These are phyloP conservation scores for Amblyopsis rosae DNA, from an alignment of 2,113 vertebrate genomes.

Conservation along the genomic window DNA sequence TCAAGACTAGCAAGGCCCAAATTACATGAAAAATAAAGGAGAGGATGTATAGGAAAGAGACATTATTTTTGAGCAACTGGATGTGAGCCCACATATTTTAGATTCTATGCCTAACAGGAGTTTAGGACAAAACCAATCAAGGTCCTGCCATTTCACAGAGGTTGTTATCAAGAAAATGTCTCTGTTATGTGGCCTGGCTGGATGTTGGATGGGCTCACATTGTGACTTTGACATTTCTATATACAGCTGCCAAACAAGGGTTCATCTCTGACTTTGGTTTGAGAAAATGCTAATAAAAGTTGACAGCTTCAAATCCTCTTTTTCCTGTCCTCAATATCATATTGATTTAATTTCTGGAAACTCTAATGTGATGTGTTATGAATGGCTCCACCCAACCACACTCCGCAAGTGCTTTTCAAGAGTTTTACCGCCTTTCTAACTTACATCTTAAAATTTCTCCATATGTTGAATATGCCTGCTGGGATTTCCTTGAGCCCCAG, in stretches of 20 bases:
- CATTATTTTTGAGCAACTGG: conserved; percentile 53
- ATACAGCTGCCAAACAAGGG: conserved; percentile 26
- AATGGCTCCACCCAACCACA: conserved; percentile 4
- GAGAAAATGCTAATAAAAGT: conserved; percentile 33
- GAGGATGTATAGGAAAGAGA: conserved; percentile 30
- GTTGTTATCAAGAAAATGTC: conserved; percentile 32
- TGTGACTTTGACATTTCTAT: conserved; percentile 36
- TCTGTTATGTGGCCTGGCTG: not conserved
- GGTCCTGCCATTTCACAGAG: conserved; percentile 52
- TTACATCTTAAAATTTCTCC: conserved; percentile 33
- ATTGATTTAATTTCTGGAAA: conserved; percentile 8
- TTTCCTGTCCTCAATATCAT: not conserved
- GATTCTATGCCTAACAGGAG: conserved; percentile 50
- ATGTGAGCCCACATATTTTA: conserved; percentile 52
- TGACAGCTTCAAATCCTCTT: conserved; percentile 50
- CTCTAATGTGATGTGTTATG: conserved; percentile 20
- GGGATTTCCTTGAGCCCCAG: conserved; percentile 44
- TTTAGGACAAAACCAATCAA: conserved; percentile 51
- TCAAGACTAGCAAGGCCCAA: conserved; percentile 34
- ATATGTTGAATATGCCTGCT: conserved; percentile 52
- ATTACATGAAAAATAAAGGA: conserved; percentile 46
- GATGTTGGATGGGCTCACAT: conserved; percentile 16
- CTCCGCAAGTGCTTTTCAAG: conserved; percentile 30
- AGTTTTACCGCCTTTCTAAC: conserved; percentile 18
- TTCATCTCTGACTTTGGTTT: conserved; percentile 19